Base-by-base conservation (phyloP, 2,113 vertebrate species). In the Erinaceus europaeus region DNA sequence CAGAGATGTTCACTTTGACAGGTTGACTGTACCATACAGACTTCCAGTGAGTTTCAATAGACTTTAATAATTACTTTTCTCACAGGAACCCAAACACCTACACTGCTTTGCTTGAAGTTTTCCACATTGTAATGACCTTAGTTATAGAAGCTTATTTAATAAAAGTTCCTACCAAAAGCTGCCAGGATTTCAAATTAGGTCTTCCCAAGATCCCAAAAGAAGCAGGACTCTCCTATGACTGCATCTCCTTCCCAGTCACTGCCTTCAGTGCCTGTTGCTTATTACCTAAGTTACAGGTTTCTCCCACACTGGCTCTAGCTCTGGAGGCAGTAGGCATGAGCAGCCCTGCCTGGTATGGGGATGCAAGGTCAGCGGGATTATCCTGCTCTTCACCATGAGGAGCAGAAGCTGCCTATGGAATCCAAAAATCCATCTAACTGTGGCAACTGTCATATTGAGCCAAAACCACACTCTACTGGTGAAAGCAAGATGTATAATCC, bases 401-500 rank as follows among this genome's bases (percentile, higher is more conserved):
- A 18, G 74, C 50, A 61, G 64, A 36, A 8, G 1, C 52, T 12
- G n/a, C 62, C 52, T 80, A 8, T 18, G 38, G 21, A 18, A 46
- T 27, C 36, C 55, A 29, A 6, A 20, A 69, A n/a, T 23, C 25
- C 44, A 59, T 61, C 23, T 57, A 44, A 21, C 12, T 32, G 61
- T 44, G 67, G 75, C 65, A 67, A 67, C 15, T 21, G n/a, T 14
- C 29, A 27, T 9, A 2, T 2, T 55, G 42, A 44, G 61, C 69
- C 52, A 36, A 84, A 75, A 65, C 72, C 88, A 48, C 57, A 50
- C 52, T 86, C 53, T 95, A 91, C 46, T 91, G 86, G 64, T 53
- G 50, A 52, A 80, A 94, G 68, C 92, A 94, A 69, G 78, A 83
- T 36, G 9, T 21, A 25, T 23, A 18, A 6, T 13, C 62, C 27